Evolutionary conservation across 2,888 invertebrate genomes (phyloP).

Genomic region (Catonia carolina): DNA sequence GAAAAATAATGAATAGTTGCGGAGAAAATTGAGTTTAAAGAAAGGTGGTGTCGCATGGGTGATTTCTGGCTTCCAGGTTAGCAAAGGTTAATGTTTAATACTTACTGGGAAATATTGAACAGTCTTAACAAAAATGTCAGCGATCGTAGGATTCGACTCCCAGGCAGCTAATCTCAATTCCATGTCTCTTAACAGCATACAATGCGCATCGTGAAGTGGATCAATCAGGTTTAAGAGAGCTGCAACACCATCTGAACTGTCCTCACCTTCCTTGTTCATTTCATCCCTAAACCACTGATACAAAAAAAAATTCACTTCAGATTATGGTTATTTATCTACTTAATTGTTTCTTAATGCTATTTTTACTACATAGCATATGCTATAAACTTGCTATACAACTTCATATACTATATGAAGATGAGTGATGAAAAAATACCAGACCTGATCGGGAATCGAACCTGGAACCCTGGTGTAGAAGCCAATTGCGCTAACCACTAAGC

Average conservation of each 20-base stretch:
- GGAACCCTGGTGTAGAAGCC: too few relatives aligned
- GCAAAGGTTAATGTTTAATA: too few relatives aligned
- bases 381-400: too few relatives aligned
- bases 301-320: constrained; percentile 24
- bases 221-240: constrained; percentile 55
- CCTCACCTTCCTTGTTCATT: constrained; percentile 50
- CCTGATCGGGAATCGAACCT: too few relatives aligned
- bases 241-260: constrained; percentile 52
- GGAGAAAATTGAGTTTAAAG: too few relatives aligned
- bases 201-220: constrained; percentile 76
- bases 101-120: constrained; percentile 53
- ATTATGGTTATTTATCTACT: background rate
- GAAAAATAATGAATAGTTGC: too few relatives aligned
- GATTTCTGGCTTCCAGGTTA: too few relatives aligned
- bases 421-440: too few relatives aligned
- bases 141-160: constrained; percentile 65
- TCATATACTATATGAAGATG: too few relatives aligned
- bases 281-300: constrained; percentile 69
- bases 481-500: too few relatives aligned
- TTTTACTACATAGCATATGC: background rate
- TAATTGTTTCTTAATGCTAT: too few relatives aligned
- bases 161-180: constrained; percentile 67
- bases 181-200: constrained; percentile 68
- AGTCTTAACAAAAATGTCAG: constrained; percentile 66
- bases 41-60: too few relatives aligned